These are phyloP conservation scores for Thaumetopoea pityocampa DNA, from an alignment of 1,140 invertebrate species.

Conservation along the genomic window DNA sequence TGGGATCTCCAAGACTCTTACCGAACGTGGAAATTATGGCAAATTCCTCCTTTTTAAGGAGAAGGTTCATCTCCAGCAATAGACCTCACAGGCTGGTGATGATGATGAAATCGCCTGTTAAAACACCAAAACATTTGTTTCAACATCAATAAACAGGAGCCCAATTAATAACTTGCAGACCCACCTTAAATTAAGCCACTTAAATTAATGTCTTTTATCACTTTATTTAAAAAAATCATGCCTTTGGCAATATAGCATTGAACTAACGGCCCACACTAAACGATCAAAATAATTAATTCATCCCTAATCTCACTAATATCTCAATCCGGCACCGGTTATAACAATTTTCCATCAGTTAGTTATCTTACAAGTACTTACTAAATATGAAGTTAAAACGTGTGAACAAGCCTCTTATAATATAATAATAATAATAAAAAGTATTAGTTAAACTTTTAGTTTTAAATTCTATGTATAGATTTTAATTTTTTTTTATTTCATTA, in stretches of 20 bases:
- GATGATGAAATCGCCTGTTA: no score
- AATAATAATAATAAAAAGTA: constrained; percentile 73
- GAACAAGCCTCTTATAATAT: constrained; percentile 71
- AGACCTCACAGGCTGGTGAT: no score
- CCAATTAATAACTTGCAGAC: no score
- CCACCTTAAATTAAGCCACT: no score
- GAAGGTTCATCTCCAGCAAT: no score
- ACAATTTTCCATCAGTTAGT: constrained; percentile 38
- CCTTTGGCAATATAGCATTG: constrained; percentile 46
- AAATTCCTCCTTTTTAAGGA: no score
- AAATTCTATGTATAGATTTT: constrained; percentile 73
- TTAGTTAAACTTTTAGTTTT: constrained; percentile 73
- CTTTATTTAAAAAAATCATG: constrained; percentile 49
- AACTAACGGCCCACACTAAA: constrained; percentile 34
- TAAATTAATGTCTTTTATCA: constrained; percentile 56
- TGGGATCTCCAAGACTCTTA: no score
- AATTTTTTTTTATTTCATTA: constrained; percentile 63
- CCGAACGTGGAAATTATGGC: no score
- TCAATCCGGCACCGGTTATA: constrained; percentile 35
- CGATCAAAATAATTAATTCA: constrained; percentile 27
- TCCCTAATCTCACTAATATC: constrained; percentile 45
- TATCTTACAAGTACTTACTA: constrained; percentile 60
- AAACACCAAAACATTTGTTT: no score
- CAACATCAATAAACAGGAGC: no score
- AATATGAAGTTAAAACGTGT: constrained; percentile 75